Evolutionary conservation across 2,888 invertebrate genomes (phyloP), one percentile per base, ranked within the genome.

Genomic region (Eutolmus rufibarbis): DNA sequence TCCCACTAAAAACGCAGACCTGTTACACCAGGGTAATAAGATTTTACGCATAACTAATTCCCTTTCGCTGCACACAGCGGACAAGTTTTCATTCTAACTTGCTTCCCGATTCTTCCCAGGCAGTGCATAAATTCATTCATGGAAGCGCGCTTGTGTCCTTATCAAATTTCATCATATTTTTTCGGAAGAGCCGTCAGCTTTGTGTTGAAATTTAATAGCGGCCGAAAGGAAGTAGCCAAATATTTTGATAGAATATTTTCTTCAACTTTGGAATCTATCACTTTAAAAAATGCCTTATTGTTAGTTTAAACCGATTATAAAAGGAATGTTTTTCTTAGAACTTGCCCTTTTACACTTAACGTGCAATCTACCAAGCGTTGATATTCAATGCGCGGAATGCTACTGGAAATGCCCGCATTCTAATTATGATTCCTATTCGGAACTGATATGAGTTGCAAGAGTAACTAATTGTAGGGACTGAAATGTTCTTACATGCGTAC

Each of bases 11-110:
- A 85, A 85, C 74, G 46, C 14, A n/a, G 40, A 40, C 74, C 40
- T 74, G 74, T 74, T 40, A 37, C 84, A 84, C 43, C 82, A 84
- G 85, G 85, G 74, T 85, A 85, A 85, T 85, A 74, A 66, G 74
- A 85, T 85, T 85, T 85, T 85, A 85, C 74, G 85, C 74, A 85
- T 85, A 85, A 85, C 85, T 85, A 74, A 85, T 51, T 84, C 37
- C 66, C 43, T 19, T 40, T 74, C 74, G 40, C n/a, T 57, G 37
- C 37, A n/a, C 34, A 57, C n/a, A 82, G 57, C 7, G 19, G 57
- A 19, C 46, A 12, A n/a, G 5, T 57, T 66, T 37, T 57, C 34
- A 76, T 37, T 76, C 37, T 56, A 28, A 31, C 43, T 5, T 28
- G 51, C 28, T 81, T 56, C 19, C 82, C 28, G 57, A 31, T 66